phyloP scores from a whole-genome alignment of 1,140 invertebrate genomes.

The Harlomillsia oculata region DNA sequence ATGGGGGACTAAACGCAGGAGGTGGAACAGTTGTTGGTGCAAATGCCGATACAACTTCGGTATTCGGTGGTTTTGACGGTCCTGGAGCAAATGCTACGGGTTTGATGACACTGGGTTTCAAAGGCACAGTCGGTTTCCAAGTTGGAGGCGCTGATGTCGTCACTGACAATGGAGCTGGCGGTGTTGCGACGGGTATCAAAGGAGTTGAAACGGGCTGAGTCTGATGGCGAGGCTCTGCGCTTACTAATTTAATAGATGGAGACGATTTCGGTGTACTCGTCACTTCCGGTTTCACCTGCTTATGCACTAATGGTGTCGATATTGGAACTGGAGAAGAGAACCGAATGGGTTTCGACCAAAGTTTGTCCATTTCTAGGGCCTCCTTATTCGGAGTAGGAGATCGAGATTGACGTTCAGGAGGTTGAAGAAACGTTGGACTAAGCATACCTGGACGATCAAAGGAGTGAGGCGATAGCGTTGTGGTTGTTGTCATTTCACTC shows the following conservation, averaged over 20 bases:
- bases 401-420: background rate
- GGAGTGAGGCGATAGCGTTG: too few species aligned
- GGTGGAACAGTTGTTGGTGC: too few species aligned
- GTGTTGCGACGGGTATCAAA: background rate
- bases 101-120: too few species aligned
- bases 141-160: background rate
- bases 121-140: background rate
- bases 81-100: too few species aligned
- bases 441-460: too few species aligned
- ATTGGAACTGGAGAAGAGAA: constrained; percentile 1
- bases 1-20: too few species aligned
- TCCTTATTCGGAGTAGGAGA: constrained; percentile 21
- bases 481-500: background rate
- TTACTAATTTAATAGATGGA: too few species aligned
- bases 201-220: background rate
- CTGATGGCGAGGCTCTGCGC: background rate
- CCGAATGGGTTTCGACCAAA: constrained; percentile 19
- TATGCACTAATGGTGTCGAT: too few species aligned
- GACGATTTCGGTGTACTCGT: too few species aligned
- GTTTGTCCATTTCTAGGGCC: constrained; percentile 25
- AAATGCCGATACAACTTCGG: too few species aligned
- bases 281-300: constrained; percentile 5
- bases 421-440: constrained; percentile 1
- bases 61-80: too few species aligned
- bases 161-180: background rate